phyloP scores from a whole-genome alignment of 2,113 vertebrate genomes.

The Eudyptes chrysolophus region DNA sequence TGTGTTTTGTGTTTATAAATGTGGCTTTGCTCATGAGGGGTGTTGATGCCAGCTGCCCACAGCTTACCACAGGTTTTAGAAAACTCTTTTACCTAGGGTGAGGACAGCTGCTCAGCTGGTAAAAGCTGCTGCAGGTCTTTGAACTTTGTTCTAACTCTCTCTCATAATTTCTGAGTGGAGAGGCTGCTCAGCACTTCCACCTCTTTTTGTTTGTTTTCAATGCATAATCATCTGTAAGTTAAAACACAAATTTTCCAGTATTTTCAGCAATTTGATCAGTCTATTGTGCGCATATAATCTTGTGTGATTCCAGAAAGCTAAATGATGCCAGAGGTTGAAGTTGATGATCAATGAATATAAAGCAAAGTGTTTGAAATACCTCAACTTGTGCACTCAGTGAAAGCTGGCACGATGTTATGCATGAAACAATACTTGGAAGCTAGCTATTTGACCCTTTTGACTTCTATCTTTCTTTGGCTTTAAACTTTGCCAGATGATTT shows the following conservation, averaged over 20 bases:
- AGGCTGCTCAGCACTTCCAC: neutral
- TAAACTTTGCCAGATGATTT: neutral
- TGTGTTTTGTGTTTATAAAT: neutral
- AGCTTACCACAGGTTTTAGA: neutral
- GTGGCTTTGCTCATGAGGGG: neutral
- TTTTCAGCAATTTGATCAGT: neutral
- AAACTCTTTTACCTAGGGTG: neutral
- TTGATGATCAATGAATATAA: neutral
- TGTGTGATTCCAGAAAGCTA: neutral
- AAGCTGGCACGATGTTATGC: neutral
- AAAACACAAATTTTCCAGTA: neutral
- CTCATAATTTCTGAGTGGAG: neutral
- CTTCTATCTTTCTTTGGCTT: neutral
- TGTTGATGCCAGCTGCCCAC: neutral
- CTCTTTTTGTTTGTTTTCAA: neutral
- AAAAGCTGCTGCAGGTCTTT: neutral
- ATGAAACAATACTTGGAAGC: neutral
- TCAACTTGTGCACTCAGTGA: neutral
- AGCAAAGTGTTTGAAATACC: neutral
- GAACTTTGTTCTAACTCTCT: neutral
- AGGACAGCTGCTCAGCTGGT: neutral
- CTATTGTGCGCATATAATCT: neutral
- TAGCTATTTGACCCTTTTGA: neutral
- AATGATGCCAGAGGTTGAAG: neutral
- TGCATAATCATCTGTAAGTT: neutral